phyloP scores from a whole-genome alignment of 2,888 invertebrate genomes.

The Apantesis nais region DNA sequence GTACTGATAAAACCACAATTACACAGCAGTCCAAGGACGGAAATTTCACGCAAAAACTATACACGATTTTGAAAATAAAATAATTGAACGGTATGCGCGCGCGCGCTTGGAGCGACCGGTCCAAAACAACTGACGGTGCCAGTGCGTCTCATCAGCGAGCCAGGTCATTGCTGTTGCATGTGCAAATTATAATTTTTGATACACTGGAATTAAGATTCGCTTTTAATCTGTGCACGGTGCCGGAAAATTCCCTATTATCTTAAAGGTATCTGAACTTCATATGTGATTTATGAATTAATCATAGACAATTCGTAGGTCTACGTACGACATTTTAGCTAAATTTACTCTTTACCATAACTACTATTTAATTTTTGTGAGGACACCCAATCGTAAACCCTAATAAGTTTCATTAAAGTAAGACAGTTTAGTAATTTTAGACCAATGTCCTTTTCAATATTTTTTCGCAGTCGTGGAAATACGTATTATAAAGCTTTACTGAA shows the following conservation, averaged over 20 bases:
- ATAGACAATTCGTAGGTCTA: not conserved
- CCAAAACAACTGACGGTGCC: slow-evolving; percentile 82
- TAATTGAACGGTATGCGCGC: slow-evolving; percentile 60
- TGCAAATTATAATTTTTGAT: slow-evolving; percentile 42
- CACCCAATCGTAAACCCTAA: not conserved
- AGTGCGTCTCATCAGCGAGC: slow-evolving; percentile 69
- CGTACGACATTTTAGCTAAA: no score
- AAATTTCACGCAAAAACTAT: slow-evolving; percentile 31
- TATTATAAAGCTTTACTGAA: slow-evolving; percentile 24
- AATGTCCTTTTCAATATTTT: not conserved
- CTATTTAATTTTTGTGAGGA: not conserved
- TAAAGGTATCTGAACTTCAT: slow-evolving; percentile 29
- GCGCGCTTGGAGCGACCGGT: slow-evolving; percentile 66
- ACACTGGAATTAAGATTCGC: slow-evolving; percentile 38
- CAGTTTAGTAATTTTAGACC: not conserved
- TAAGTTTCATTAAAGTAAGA: not conserved
- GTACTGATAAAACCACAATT: slow-evolving; percentile 10
- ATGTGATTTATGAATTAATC: slow-evolving; percentile 28
- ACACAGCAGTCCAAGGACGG: slow-evolving; percentile 22
- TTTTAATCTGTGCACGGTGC: slow-evolving; percentile 38
- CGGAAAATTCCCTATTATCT: slow-evolving; percentile 33
- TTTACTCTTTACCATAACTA: not conserved
- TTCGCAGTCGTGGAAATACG: not conserved
- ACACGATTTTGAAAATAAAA: slow-evolving; percentile 10
- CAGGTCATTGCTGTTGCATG: slow-evolving; percentile 68